phyloP scores from a whole-genome alignment of 2,113 vertebrate species.

The Dipodomys stephensi region DNA sequence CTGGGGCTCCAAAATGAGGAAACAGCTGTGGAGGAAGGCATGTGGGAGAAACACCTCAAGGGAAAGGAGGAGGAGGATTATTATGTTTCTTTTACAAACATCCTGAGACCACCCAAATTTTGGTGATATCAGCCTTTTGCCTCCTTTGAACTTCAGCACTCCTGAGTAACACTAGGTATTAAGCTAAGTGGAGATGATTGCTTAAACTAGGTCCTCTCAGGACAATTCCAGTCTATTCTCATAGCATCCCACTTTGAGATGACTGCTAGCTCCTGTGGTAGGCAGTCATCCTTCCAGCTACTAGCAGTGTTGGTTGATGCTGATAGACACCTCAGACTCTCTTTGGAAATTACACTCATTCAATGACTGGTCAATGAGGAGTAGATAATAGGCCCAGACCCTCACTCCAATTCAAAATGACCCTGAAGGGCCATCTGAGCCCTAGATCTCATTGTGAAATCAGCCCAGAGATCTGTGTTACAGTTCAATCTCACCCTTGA shows the following conservation, averaged over 20 bases:
- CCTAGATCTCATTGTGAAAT: neutral
- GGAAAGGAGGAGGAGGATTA: neutral
- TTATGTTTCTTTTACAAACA: slow-evolving; percentile 28
- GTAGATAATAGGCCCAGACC: neutral
- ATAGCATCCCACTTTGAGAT: neutral
- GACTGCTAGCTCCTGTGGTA: neutral
- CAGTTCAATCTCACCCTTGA: neutral
- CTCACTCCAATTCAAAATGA: neutral
- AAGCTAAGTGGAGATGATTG: neutral
- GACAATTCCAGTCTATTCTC: neutral
- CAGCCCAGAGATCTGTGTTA: neutral
- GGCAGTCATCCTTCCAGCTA: neutral
- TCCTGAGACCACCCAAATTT: slow-evolving; percentile 63
- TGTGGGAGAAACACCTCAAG: neutral
- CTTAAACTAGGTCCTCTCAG: neutral
- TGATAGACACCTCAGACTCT: neutral
- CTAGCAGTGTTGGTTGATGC: neutral
- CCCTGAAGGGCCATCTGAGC: neutral
- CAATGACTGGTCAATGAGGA: neutral
- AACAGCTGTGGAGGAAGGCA: neutral
- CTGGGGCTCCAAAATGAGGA: slow-evolving; percentile 37
- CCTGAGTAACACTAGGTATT: neutral
- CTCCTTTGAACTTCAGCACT: slow-evolving; percentile 43
- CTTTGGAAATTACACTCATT: neutral
- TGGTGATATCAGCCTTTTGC: neutral